These are phyloP conservation scores for Megatriorchis doriae DNA, from an alignment of 2,113 vertebrate species.

Conservation along the genomic window DNA sequence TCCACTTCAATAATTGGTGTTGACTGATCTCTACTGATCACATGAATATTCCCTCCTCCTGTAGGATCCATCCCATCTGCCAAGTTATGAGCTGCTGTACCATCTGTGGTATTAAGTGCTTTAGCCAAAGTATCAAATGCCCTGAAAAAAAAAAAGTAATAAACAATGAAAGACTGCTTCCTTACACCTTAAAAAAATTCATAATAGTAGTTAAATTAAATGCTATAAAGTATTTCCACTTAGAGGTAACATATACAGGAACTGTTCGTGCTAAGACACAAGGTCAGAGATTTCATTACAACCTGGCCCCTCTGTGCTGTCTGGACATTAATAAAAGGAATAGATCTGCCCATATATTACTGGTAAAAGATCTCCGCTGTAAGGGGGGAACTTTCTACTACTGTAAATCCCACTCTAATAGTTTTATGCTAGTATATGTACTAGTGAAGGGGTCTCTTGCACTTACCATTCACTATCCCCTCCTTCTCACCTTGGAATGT, in stretches of 20 bases:
- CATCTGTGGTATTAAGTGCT: slow-evolving; percentile 90
- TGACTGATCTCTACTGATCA: slow-evolving; percentile 94
- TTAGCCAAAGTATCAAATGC: slow-evolving; percentile 99
- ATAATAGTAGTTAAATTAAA: background rate
- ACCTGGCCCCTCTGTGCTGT: background rate
- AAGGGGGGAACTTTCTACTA: background rate
- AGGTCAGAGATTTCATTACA: background rate
- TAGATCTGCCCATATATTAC: background rate
- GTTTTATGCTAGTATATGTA: background rate
- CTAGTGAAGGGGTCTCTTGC: background rate
- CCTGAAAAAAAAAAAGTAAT: slow-evolving; percentile 66
- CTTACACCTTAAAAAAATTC: background rate
- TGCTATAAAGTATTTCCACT: background rate
- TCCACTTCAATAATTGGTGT: slow-evolving; percentile 98
- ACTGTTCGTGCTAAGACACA: background rate
- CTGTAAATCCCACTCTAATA: background rate
- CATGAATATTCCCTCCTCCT: slow-evolving; percentile 88
- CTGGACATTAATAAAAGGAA: background rate
- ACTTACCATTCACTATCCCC: background rate
- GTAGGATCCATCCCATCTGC: slow-evolving; percentile 79
- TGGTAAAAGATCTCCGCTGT: background rate
- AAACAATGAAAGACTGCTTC: background rate
- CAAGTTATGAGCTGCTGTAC: slow-evolving; percentile 72
- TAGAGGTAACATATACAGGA: background rate
- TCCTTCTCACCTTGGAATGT: background rate